Base-by-base conservation (phyloP, 2,888 invertebrate genomes). In the Andrena chrysosceles region DNA sequence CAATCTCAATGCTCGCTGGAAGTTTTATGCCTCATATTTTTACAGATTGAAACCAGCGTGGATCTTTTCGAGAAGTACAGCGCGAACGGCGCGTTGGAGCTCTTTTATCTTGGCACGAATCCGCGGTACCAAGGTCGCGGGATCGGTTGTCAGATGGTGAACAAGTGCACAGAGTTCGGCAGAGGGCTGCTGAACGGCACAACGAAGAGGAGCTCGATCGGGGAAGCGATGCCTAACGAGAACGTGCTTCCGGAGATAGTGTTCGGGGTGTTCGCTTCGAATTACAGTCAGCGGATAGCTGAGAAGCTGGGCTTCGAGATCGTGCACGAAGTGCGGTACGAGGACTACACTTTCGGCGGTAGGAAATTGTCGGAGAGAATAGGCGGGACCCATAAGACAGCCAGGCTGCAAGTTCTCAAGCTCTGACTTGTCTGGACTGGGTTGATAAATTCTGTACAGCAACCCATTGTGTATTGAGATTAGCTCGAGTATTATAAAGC, bases 31-130 rank as follows among this genome's bases (percentile, higher is more conserved):
- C 8, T 1, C 6, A 0, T 13, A 2, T 33, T 31, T 8, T 63
- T 23, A 1, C 59, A 92, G 93, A 69, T 91, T 48, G 90, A 92
- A 75, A 88, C 88, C 4, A 88, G 77, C 29, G 90, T 91, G 26
- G 85, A 93, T 90, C 93, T 97, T 0, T 96, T 96, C 91, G 94
- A 95, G 75, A 94, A 95, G 92, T 96, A 95, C 89, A 93, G 95
- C 8, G 95, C 95, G 0, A 95, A 95, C 68, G 96, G 96, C 89
- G 94, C 96, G 0, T 90, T 96, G 82, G 97, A 97, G 93, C 91
- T 97, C 16, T 96, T 96, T 95, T 97, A 96, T 89, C 89, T 97
- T 48, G 96, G 94, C 1, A 96, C 96, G 0, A 90, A 95, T 20
- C 94, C 95, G 0, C 94, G 95, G 20, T 96, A 95, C 88, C 95